Evolutionary conservation across 1,140 invertebrate genomes (phyloP).

Genomic region (Drosophila auraria): DNA sequence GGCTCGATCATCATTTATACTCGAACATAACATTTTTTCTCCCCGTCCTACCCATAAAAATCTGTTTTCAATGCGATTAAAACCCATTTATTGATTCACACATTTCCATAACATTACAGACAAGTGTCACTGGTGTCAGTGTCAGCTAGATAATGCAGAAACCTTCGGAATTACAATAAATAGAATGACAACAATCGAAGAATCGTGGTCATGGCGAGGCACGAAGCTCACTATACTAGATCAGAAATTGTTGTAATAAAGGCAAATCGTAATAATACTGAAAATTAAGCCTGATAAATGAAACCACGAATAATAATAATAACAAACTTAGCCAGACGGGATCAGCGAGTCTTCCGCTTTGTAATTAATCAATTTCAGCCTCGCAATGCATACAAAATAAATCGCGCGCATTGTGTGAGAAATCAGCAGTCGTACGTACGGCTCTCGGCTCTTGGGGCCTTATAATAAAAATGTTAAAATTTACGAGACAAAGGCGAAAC

Average conservation of each 20-base stretch:
- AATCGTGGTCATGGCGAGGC: constrained; percentile 32
- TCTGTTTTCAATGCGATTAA: not conserved
- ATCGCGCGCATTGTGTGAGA: constrained; percentile 71
- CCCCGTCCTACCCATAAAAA: not conserved
- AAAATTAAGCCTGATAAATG: constrained; percentile 68
- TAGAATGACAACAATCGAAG: constrained; percentile 33
- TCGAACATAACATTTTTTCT: not conserved
- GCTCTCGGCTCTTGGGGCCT: constrained; percentile 49
- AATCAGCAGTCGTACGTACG: constrained; percentile 34
- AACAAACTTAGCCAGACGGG: constrained; percentile 14
- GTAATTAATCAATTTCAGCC: constrained; percentile 77
- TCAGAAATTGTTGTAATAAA: constrained; percentile 23
- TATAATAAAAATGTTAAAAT: constrained; percentile 81
- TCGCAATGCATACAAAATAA: constrained; percentile 75
- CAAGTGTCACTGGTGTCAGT: constrained; percentile 49
- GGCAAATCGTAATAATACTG: constrained; percentile 44
- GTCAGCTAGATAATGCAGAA: constrained; percentile 37
- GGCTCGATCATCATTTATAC: no score
- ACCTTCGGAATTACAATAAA: constrained; percentile 60
- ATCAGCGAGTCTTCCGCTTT: constrained; percentile 67
- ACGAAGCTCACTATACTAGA: constrained; percentile 29
- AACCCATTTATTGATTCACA: constrained; percentile 15
- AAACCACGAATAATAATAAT: constrained; percentile 29
- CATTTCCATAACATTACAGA: constrained; percentile 10
- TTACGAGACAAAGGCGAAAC: constrained; percentile 79